Conservation (phyloP, 2,797 vertebrate genomes). For the Florisuga fusca region DNA sequence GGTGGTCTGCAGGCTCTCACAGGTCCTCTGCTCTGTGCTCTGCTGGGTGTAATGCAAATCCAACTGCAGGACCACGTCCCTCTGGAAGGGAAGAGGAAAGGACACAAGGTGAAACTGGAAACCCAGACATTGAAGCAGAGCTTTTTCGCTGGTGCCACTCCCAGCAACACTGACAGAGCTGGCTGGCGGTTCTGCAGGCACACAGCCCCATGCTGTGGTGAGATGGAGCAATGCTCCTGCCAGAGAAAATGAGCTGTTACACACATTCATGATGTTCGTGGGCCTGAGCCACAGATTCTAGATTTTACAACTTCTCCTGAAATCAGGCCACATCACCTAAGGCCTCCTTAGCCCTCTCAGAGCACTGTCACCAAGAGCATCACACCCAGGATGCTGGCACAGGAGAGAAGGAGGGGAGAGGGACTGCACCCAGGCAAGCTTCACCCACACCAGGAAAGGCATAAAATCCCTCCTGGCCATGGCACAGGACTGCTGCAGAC, state of each 20-base stretch:
- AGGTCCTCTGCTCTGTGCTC: slow-evolving; percentile 74
- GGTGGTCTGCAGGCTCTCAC: slow-evolving; percentile 77
- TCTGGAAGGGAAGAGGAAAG: slow-evolving; percentile 43
- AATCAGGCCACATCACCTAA: neutral
- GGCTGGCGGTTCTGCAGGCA: neutral
- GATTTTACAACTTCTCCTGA: neutral
- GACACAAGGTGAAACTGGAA: neutral
- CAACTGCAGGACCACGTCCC: slow-evolving; percentile 80
- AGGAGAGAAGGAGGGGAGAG: neutral
- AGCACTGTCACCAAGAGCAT: neutral
- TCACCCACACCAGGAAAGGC: accelerated
- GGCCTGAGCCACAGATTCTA: neutral
- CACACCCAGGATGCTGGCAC: neutral
- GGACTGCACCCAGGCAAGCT: neutral
- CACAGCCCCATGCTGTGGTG: slow-evolving; percentile 55
- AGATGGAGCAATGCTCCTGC: neutral
- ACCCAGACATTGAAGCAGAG: neutral
- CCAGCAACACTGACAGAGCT: neutral
- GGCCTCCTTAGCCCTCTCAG: neutral
- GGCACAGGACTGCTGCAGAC: neutral
- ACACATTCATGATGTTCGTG: accelerated
- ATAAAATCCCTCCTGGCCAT: accelerated
- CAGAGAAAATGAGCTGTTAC: neutral
- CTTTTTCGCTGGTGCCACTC: neutral
- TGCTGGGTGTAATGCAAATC: slow-evolving; percentile 81